Evolutionary conservation across 2,113 vertebrate genomes (phyloP).

Genomic region (Protobothrops mucrosquamatus): DNA sequence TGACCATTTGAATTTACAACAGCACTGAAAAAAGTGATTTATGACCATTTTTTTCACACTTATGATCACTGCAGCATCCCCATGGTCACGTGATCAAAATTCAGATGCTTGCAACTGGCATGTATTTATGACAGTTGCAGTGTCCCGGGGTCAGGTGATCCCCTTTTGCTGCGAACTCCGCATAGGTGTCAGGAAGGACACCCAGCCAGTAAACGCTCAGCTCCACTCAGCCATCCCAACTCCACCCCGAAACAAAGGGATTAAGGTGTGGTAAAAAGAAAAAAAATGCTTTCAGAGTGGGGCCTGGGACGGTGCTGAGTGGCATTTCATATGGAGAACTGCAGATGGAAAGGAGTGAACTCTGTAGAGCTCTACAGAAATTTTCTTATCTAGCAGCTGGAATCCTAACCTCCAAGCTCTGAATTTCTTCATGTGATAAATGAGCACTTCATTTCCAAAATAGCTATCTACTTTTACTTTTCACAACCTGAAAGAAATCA

Average conservation of each 20-base stretch:
- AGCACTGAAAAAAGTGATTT: not conserved
- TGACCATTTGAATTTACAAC: not conserved
- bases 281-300: not conserved
- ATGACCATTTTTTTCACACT: not conserved
- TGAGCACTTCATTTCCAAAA: not conserved
- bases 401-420: not conserved
- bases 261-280: not conserved
- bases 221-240: not conserved
- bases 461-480: not conserved
- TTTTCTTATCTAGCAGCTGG: not conserved
- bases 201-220: not conserved
- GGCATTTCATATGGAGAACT: not conserved
- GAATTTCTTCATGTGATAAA: not conserved
- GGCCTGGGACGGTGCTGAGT: not conserved
- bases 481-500: not conserved
- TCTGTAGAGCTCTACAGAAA: not conserved
- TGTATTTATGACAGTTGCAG: not conserved
- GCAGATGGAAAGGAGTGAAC: not conserved
- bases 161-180: not conserved
- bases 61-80: not conserved
- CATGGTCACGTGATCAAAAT: not conserved
- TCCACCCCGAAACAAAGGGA: not conserved
- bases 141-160: no score
- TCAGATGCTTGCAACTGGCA: not conserved
- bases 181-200: not conserved